A percentile compares a stretch with the other conserved stretches of the same genome.
Evolutionary conservation across 1,140 invertebrate genomes (phyloP).

Genomic region (Aphaenogaster floridana): DNA sequence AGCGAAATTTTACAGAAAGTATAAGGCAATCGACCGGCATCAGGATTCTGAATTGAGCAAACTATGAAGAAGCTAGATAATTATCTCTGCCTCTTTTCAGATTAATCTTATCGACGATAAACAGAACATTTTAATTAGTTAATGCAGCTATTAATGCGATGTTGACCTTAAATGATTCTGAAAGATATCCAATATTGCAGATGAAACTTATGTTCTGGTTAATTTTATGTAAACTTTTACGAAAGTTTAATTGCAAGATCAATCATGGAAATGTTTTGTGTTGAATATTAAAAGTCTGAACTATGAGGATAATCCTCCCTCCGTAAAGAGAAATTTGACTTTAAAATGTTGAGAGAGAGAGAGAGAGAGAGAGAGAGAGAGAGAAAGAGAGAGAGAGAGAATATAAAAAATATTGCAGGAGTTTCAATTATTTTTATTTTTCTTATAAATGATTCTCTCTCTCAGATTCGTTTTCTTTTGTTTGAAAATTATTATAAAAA

Average conservation of each 20-base stretch:
- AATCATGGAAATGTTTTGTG: neutral
- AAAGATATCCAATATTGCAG: neutral
- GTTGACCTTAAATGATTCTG: neutral
- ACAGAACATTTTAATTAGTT: neutral
- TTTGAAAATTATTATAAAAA: slow-evolving; percentile 1
- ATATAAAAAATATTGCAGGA: neutral
- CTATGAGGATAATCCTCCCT: too few species aligned
- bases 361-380: neutral
- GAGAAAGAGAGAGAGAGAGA: neutral
- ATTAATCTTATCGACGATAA: neutral
- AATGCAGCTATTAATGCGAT: neutral
- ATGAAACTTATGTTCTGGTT: neutral
- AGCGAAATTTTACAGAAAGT: neutral
- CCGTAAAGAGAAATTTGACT: neutral
- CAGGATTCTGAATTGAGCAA: neutral
- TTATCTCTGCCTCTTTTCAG: neutral
- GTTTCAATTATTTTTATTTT: neutral
- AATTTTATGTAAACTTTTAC: neutral
- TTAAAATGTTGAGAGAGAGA: neutral
- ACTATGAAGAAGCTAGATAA: neutral
- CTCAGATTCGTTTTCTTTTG: neutral
- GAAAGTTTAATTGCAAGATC: neutral
- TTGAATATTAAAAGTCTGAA: neutral
- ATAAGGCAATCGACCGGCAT: neutral
- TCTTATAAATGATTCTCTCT: neutral